Conservation (phyloP, 1,140 invertebrate species). For the Heterodera schachtii region DNA sequence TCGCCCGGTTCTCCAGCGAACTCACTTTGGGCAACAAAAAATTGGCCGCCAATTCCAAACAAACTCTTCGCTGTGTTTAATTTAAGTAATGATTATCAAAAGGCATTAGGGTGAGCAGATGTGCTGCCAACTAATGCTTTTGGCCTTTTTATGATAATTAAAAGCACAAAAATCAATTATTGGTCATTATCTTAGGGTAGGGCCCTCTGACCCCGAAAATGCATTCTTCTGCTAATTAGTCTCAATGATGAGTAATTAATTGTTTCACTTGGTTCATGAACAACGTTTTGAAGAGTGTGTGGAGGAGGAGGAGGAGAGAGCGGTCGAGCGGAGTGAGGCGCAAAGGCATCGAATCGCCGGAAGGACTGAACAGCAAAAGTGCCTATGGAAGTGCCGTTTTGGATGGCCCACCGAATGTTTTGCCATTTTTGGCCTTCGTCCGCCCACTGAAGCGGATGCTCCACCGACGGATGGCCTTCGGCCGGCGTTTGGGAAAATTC, state of each 20-base stretch:
- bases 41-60: slow-evolving; percentile 16
- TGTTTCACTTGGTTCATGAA: not conserved
- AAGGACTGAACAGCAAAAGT: no score
- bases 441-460: slow-evolving; percentile 20
- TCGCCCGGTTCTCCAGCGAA: not conserved
- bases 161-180: no score
- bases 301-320: slow-evolving; percentile 4
- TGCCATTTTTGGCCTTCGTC: not conserved
- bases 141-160: no score
- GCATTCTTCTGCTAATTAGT: no score
- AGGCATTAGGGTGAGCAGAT: no score
- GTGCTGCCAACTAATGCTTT: no score
- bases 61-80: slow-evolving; percentile 4
- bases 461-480: not conserved
- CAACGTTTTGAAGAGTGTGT: slow-evolving; percentile 21
- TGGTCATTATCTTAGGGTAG: no score
- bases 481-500: no score
- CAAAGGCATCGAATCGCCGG: not conserved
- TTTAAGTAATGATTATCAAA: no score
- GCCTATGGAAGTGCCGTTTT: no score
- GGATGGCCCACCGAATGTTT: not conserved
- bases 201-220: no score
- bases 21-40: slow-evolving; percentile 24
- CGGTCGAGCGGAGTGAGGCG: not conserved
- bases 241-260: no score